Base-by-base conservation (phyloP, 2,113 vertebrate species). In the Labrus mixtus region DNA sequence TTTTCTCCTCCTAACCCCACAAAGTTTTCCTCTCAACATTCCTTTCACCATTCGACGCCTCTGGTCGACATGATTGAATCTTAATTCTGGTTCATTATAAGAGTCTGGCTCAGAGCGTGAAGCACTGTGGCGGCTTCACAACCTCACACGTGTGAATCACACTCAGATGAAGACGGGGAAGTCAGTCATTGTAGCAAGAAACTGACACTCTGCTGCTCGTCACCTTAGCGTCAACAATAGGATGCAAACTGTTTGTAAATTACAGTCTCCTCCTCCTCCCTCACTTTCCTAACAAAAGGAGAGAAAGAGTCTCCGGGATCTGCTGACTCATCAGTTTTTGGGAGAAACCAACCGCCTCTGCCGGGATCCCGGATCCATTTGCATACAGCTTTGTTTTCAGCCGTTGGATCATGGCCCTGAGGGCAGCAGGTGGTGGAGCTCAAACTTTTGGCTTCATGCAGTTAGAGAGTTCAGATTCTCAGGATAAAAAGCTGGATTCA, bases 331-430 rank as follows among this genome's bases (percentile, higher is more conserved):
- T 68, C 68, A 77, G 67, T 78, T 84, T 78, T 84, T 67, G 43
- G 50, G 58, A 83, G 58, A 63, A 76, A 75, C 60, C 61, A 71
- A 69, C 74, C 25, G 65, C 73, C 79, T 54, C 53, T 17, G 39
- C 55, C 57, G 9, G 56, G 62, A 63, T 50, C 15, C 22, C 20
- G 43, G 25, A 17, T 25, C 62, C 5, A 88, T 94, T 94, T 94
- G 89, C 91, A 92, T 94, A 81, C 85, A 87, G 83, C 72, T 93
- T 90, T 90, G 83, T 85, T 83, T 91, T 77, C 51, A 76, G 78
- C 68, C 11, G 53, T 86, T 66, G 84, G 79, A 55, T 83, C 29
- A 6, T 33, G 0, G 67, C 58, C 89, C 84, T 19, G 77, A 72
- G 66, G 86, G 84, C 0, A 69, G 76, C 83, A 91, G 88, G 86